A percentile compares a stretch with the other conserved stretches of the same genome.
Conservation (phyloP, 2,888 invertebrate species). For the Philereme transversata region DNA sequence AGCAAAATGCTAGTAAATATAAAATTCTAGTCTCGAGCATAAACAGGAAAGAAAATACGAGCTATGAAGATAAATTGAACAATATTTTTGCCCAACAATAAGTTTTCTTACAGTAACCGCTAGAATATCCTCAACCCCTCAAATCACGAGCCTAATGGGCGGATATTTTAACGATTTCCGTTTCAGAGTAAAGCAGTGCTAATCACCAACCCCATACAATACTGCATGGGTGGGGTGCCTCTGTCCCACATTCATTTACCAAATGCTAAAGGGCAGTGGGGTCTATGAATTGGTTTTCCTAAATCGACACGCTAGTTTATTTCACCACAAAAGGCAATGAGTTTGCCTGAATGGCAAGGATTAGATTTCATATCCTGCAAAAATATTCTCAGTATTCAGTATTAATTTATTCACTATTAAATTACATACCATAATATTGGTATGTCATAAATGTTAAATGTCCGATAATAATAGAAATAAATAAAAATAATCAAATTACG, state of each 20-base stretch:
- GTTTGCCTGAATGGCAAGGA: not conserved
- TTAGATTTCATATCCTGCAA: too few relatives aligned
- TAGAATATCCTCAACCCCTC: constrained; percentile 14
- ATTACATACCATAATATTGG: too few relatives aligned
- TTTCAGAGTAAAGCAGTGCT: constrained; percentile 53
- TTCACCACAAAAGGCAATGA: not conserved
- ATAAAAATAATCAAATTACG: too few relatives aligned
- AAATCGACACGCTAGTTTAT: constrained; percentile 9
- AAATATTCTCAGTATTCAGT: too few relatives aligned
- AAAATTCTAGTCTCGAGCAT: not conserved
- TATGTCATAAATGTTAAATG: too few relatives aligned
- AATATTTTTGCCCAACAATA: constrained; percentile 18
- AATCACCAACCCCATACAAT: constrained; percentile 45
- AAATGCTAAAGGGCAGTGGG: constrained; percentile 26
- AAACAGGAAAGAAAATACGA: constrained; percentile 1
- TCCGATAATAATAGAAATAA: too few relatives aligned
- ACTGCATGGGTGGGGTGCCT: constrained; percentile 6
- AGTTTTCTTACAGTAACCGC: constrained; percentile 22
- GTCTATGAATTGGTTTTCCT: constrained; percentile 27
- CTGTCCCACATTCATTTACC: constrained; percentile 33
- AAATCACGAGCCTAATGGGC: constrained; percentile 42
- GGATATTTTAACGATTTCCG: constrained; percentile 52
- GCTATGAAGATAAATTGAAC: constrained; percentile 4
- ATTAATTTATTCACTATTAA: too few relatives aligned
- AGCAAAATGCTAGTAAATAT: too few relatives aligned